Conservation (phyloP, 2,797 vertebrate species). For the Ispidina picta region DNA sequence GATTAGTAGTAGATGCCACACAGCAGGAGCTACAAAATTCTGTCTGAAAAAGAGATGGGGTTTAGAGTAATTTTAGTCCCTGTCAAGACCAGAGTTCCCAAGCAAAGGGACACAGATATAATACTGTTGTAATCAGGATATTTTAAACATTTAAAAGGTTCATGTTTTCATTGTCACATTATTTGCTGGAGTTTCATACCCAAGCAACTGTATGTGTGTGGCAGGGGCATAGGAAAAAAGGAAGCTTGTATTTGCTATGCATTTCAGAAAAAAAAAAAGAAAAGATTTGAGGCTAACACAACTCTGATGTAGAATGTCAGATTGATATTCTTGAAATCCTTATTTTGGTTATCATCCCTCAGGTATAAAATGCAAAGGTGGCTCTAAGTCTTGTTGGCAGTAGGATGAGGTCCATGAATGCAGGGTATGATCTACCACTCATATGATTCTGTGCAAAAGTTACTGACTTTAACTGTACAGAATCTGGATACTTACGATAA, state of each 20-base stretch:
- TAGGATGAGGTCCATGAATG: background rate
- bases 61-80: slow-evolving; percentile 67
- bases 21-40: slow-evolving; percentile 66
- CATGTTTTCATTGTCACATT: slow-evolving; percentile 66
- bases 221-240: background rate
- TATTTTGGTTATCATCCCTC: background rate
- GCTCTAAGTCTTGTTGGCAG: background rate
- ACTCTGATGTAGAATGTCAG: background rate
- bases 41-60: slow-evolving; percentile 59
- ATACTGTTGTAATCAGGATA: slow-evolving; percentile 73
- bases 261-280: background rate
- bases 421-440: background rate
- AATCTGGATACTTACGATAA: background rate
- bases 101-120: slow-evolving; percentile 68
- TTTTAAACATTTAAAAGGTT: slow-evolving; percentile 61
- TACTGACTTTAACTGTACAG: background rate
- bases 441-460: background rate
- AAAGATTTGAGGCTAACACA: background rate
- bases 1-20: slow-evolving; percentile 69
- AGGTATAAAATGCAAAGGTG: background rate
- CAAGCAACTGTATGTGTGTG: background rate
- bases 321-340: background rate
- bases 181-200: slow-evolving; percentile 41
- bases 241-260: background rate
- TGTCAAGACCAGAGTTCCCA: slow-evolving; percentile 63